Evolutionary conservation across 2,113 vertebrate genomes (phyloP), one percentile per base, ranked within the genome.

Genomic region (Balaeniceps rex): DNA sequence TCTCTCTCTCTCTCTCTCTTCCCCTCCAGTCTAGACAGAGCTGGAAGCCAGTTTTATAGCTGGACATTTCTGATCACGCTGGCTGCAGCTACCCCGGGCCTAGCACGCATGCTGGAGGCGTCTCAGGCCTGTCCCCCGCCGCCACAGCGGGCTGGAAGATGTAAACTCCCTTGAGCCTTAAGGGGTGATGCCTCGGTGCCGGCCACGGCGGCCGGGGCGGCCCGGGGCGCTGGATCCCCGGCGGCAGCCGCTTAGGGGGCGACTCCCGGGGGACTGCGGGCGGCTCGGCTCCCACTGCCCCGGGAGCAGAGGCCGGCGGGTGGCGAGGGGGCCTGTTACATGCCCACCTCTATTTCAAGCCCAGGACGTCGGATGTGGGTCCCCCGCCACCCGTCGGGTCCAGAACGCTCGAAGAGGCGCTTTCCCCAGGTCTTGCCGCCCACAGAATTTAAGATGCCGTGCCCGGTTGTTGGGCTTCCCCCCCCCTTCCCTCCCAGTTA

Each of bases 1-100:
- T 6, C 44, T 46, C 44, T 46, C 65, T 51, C 51, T 61, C 69
- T 60, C 46, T 31, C 9, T 38, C 9, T 38, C 12, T 57, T 24
- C 19, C 47, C n/a, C 55, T 91, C 19, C 74, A 49, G 94, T 88
- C 96, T 83, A 89, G 88, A 88, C 92, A 78, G 92, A 68, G 24
- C 36, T 89, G 88, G 86, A 36, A 76, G 81, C 24, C 76, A 21
- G 74, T 34, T 93, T 85, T 79, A 68, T 52, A 57, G 65, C 76
- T 40, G 51, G 71, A 29, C 33, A 7, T 3, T 75, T 52, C n/a
- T 76, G 78, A 26, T 51, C 5, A 11, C 4, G 7, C 87, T 87
- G 81, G 57, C 68, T 82, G 13, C 68, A 23, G 47, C 51, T 61
- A n/a, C 4, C 16, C 72, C 22, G 14, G 86, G 88, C 80, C 83